Evolutionary conservation across 2,888 invertebrate genomes (phyloP).

Genomic region (Ctenicera cuprea): DNA sequence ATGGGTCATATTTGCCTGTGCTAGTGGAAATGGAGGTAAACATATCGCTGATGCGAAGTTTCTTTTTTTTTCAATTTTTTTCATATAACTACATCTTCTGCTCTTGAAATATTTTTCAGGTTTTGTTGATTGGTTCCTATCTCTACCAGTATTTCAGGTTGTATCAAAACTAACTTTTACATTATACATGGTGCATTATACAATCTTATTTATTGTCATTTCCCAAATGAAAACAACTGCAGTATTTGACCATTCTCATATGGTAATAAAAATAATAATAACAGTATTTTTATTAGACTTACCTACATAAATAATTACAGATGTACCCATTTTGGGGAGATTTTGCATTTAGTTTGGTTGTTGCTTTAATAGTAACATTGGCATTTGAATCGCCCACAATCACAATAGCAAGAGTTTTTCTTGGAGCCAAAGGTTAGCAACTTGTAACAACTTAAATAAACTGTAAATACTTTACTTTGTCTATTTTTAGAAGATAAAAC

Average conservation of each 20-base stretch:
- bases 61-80: no score
- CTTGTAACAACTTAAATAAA: not conserved
- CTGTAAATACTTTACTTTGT: no score
- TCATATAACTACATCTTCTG: not conserved
- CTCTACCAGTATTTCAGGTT: slow-evolving; percentile 72
- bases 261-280: slow-evolving; percentile 60
- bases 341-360: slow-evolving; percentile 2
- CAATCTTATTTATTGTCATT: slow-evolving; percentile 60
- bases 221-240: slow-evolving; percentile 56
- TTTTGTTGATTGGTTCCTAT: slow-evolving; percentile 74
- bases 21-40: slow-evolving; percentile 73
- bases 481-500: no score
- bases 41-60: no score
- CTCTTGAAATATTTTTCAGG: no score
- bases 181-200: slow-evolving; percentile 73
- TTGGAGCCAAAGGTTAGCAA: no score
- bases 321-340: slow-evolving; percentile 24
- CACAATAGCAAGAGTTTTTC: no score
- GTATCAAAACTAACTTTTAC: slow-evolving; percentile 74
- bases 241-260: slow-evolving; percentile 59
- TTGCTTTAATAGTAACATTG: not conserved
- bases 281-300: not conserved
- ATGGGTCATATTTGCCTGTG: slow-evolving; percentile 74
- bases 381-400: not conserved
- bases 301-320: not conserved